phyloP scores from a whole-genome alignment of 2,113 vertebrate genomes.

The Eleginops maclovinus region DNA sequence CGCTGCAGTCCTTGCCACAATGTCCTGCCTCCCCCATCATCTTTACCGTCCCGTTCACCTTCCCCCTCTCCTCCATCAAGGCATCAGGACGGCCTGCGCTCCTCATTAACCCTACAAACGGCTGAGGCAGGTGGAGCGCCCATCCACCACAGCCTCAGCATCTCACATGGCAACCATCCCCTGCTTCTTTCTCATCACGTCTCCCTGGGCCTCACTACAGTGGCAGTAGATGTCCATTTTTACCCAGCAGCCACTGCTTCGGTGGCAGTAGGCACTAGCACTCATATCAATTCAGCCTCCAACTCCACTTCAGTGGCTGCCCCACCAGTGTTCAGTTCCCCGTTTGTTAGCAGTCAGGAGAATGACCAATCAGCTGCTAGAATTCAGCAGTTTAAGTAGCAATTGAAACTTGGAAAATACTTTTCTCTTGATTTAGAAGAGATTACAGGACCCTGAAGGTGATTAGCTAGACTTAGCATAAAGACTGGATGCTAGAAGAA shows the following conservation, averaged over 20 bases:
- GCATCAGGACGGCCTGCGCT: slow-evolving; percentile 72
- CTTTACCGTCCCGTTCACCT: slow-evolving; percentile 53
- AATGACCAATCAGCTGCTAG: slow-evolving; percentile 56
- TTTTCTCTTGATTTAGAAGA: not conserved
- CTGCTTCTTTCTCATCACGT: slow-evolving; percentile 81
- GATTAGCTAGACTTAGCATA: not conserved
- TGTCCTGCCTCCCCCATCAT: slow-evolving; percentile 63
- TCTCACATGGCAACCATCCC: slow-evolving; percentile 77
- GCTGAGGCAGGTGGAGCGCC: slow-evolving; percentile 66
- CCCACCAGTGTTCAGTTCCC: slow-evolving; percentile 57
- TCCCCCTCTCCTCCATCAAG: slow-evolving; percentile 56
- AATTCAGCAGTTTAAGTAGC: slow-evolving; percentile 67
- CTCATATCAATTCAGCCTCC: slow-evolving; percentile 54
- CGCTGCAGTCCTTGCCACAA: slow-evolving; percentile 69
- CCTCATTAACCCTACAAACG: slow-evolving; percentile 80
- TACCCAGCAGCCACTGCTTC: slow-evolving; percentile 69
- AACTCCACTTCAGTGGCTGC: slow-evolving; percentile 40
- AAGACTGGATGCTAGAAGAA: not conserved
- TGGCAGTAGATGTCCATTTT: slow-evolving; percentile 83
- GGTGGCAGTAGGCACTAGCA: slow-evolving; percentile 37
- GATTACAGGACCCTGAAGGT: not conserved
- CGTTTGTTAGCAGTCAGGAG: slow-evolving; percentile 60
- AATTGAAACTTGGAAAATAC: not conserved
- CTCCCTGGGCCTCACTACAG: slow-evolving; percentile 81
- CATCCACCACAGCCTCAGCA: slow-evolving; percentile 79